These are phyloP conservation scores for Cygnus olor DNA, from an alignment of 2,797 vertebrate species.

Conservation along the genomic window DNA sequence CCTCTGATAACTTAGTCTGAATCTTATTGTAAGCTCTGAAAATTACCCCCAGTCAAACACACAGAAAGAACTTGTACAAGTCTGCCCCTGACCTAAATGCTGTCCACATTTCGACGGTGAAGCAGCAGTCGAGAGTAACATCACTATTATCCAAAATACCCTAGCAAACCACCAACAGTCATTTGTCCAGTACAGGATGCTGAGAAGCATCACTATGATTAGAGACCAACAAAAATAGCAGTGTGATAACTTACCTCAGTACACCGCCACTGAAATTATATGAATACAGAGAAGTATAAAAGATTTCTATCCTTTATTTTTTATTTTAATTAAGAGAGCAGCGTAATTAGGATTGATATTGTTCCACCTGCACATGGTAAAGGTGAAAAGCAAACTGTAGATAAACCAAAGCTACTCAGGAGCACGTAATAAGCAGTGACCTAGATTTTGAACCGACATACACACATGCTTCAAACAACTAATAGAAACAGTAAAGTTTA, in stretches of 20 bases:
- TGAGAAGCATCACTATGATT: not conserved
- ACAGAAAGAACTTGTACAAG: not conserved
- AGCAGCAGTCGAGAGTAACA: not conserved
- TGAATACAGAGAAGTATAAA: not conserved
- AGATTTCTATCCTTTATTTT: not conserved
- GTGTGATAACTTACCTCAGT: not conserved
- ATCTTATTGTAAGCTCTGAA: not conserved
- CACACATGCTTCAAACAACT: not conserved
- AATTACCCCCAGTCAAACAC: not conserved
- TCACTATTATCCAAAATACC: not conserved
- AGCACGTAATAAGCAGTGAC: not conserved
- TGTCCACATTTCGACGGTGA: not conserved
- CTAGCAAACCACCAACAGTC: not conserved
- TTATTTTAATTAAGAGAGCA: not conserved
- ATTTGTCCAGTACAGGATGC: not conserved
- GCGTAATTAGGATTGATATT: not conserved
- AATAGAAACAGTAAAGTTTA: not conserved
- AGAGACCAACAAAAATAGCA: not conserved
- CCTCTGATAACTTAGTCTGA: not conserved
- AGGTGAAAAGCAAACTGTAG: not conserved
- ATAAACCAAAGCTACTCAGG: not conserved
- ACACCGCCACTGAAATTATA: not conserved
- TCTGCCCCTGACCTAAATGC: not conserved
- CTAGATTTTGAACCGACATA: slow-evolving; percentile 7
- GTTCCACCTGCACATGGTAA: not conserved